Conservation (phyloP, 2,888 invertebrate genomes). For the Trachelus tabidus region DNA sequence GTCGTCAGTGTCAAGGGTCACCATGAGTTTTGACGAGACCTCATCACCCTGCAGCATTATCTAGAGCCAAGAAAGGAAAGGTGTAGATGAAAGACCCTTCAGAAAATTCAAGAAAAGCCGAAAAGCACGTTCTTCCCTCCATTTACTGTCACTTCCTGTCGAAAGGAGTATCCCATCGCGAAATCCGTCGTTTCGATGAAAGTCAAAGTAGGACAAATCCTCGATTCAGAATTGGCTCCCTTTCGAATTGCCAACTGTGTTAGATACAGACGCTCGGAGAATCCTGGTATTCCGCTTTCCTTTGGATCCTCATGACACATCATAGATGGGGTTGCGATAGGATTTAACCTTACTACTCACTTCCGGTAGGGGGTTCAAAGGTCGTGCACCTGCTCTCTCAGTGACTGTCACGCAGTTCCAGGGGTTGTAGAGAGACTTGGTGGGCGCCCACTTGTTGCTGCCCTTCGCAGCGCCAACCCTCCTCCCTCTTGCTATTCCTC, state of each 20-base stretch:
- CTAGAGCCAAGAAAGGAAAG: neutral
- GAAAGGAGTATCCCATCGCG: neutral
- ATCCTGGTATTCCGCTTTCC: neutral
- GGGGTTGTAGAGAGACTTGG: slow-evolving; percentile 26
- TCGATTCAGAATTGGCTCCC: neutral
- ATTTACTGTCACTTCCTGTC: neutral
- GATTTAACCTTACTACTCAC: slow-evolving; percentile 38
- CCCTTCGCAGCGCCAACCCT: slow-evolving; percentile 41
- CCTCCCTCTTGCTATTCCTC: slow-evolving; percentile 12
- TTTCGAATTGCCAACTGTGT: neutral
- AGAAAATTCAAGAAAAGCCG: neutral
- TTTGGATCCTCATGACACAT: slow-evolving; percentile 11
- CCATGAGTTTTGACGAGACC: neutral
- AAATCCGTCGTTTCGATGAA: neutral
- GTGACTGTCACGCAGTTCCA: slow-evolving; percentile 35
- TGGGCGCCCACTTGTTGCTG: slow-evolving; percentile 59
- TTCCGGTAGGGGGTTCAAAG: slow-evolving; percentile 47
- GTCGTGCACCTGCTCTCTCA: slow-evolving; percentile 47
- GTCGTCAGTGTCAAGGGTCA: neutral
- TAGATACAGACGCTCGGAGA: neutral
- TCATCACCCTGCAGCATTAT: neutral
- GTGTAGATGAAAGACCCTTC: neutral
- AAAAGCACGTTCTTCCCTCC: neutral
- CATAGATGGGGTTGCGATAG: slow-evolving; percentile 30
- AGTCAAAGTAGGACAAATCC: neutral